Conservation (phyloP, 1,140 invertebrate genomes). For the Cydia splendana region DNA sequence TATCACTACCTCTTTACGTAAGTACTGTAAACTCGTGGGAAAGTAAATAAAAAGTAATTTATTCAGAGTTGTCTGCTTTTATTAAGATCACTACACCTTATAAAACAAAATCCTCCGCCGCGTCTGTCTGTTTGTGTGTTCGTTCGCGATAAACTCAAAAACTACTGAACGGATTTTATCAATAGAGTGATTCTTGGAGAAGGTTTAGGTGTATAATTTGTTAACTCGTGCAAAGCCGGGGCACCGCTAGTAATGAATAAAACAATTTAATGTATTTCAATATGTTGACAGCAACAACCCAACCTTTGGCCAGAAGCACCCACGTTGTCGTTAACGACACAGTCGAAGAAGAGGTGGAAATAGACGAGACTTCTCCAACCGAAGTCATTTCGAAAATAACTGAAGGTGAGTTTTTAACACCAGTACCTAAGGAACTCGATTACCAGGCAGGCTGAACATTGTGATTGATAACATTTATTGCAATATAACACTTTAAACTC, state of each 20-base stretch:
- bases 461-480: too few species aligned
- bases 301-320: slow-evolving; percentile 65
- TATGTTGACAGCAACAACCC: slow-evolving; percentile 40
- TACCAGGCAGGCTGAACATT: too few species aligned
- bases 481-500: too few species aligned
- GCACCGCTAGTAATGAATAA: neutral
- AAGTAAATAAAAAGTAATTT: neutral
- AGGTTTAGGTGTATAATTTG: too few species aligned
- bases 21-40: slow-evolving; percentile 37
- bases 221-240: too few species aligned
- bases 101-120: too few species aligned
- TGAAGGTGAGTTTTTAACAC: slow-evolving; percentile 46
- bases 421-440: neutral
- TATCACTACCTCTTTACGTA: slow-evolving; percentile 62
- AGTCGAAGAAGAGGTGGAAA: slow-evolving; percentile 64
- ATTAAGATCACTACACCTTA: neutral
- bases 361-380: slow-evolving; percentile 64
- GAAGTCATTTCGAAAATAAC: slow-evolving; percentile 50
- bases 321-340: slow-evolving; percentile 69
- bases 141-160: too few species aligned
- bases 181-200: too few species aligned
- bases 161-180: too few species aligned
- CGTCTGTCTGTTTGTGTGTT: too few species aligned
- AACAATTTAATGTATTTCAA: slow-evolving; percentile 21
- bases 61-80: too few species aligned